Percentiles rank a stretch among this genome's conserved stretches.
Evolutionary conservation across 2,113 vertebrate species (phyloP).

Genomic region (Chionomys nivalis): DNA sequence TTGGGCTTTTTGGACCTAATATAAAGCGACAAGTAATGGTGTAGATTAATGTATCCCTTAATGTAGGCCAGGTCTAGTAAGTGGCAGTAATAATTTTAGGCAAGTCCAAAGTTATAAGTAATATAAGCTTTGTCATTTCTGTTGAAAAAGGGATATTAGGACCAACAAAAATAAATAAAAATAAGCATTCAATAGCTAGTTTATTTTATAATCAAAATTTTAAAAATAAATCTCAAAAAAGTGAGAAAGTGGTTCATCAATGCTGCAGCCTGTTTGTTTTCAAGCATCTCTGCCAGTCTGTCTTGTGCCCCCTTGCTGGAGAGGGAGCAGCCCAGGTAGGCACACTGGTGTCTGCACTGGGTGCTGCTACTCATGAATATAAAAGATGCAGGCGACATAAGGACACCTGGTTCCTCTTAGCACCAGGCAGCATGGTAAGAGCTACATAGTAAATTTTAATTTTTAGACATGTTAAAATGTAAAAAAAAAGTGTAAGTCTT

Average conservation of each 20-base stretch:
- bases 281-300: not conserved
- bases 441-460: not conserved
- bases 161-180: constrained; percentile 16
- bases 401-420: too few relatives aligned
- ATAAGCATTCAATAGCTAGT: not conserved
- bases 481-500: not conserved
- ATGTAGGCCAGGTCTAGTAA: constrained; percentile 10
- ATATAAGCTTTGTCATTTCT: constrained; percentile 7
- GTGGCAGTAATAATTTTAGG: not conserved
- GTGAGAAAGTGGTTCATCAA: not conserved
- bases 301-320: too few relatives aligned
- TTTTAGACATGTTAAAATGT: not conserved
- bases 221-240: not conserved
- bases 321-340: too few relatives aligned
- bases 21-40: not conserved
- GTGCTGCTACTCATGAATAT: too few relatives aligned
- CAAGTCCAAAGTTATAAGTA: not conserved
- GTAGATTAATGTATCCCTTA: not conserved
- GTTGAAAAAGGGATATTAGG: constrained; percentile 29
- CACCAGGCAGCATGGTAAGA: not conserved
- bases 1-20: not conserved
- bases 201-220: constrained; percentile 17
- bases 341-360: too few relatives aligned
- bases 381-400: too few relatives aligned
- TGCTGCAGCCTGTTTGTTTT: not conserved